Percentiles rank a stretch among this genome's conserved stretches.
These are phyloP conservation scores for Phenganax marumi DNA, from an alignment of 92 coral and sea anemone genomes.

Conservation along the genomic window DNA sequence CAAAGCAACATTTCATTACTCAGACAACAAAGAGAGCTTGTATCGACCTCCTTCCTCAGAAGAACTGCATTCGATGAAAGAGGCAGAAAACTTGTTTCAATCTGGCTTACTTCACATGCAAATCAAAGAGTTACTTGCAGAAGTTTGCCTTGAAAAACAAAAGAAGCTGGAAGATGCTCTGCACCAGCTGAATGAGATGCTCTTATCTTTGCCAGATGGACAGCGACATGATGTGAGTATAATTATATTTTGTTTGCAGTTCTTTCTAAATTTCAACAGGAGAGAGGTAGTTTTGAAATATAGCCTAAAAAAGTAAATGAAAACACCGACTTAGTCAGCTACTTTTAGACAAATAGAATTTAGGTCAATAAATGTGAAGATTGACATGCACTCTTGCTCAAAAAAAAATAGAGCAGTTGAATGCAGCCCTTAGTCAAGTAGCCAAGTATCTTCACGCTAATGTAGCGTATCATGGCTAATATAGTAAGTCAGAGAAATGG, in stretches of 20 bases:
- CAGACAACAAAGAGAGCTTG: constrained; percentile 59
- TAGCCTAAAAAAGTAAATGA: no score
- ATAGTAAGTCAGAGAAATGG: neutral
- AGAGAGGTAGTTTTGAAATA: no score
- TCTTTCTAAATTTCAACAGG: no score
- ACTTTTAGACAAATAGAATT: no score
- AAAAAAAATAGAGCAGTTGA: no score
- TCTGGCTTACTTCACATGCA: constrained; percentile 96
- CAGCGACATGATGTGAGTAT: constrained; percentile 71
- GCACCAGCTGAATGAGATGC: constrained; percentile 63
- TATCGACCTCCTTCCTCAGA: constrained; percentile 96
- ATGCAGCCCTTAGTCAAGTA: no score
- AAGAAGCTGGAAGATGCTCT: constrained; percentile 68
- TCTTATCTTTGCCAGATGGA: constrained; percentile 76
- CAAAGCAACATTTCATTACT: constrained; percentile 35
- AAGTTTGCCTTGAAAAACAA: constrained; percentile 72
- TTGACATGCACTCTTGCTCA: no score
- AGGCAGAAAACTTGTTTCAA: constrained; percentile 87
- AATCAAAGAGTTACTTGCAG: constrained; percentile 81
- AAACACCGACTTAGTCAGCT: no score
- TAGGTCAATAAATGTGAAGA: no score
- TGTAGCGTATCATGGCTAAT: no score
- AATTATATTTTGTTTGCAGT: no score
- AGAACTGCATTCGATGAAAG: constrained; percentile 80
- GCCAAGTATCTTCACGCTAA: no score